phyloP scores from a whole-genome alignment of 37 sponge, comb jelly and placozoan species.

The Diacarnus erythraeanus region DNA sequence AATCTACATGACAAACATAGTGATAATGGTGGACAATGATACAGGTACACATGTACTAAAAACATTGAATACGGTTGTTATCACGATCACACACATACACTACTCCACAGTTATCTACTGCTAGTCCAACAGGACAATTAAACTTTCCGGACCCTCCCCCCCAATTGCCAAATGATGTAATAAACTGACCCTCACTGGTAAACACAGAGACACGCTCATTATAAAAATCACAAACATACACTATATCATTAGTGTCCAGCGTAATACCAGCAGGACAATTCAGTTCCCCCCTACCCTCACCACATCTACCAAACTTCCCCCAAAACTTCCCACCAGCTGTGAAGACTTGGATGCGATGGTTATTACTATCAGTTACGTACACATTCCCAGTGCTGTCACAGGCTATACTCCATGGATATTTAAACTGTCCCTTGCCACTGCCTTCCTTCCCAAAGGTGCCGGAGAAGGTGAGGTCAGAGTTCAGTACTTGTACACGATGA shows the following conservation, averaged over 20 bases:
- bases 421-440: slow-evolving; percentile 45
- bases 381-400: slow-evolving; percentile 43
- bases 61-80: too few relatives aligned
- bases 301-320: slow-evolving; percentile 7
- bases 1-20: too few relatives aligned
- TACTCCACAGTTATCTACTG: too few relatives aligned
- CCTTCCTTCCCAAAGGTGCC: slow-evolving; percentile 51
- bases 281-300: slow-evolving; percentile 10
- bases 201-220: slow-evolving; percentile 23
- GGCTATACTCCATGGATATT: slow-evolving; percentile 34
- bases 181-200: slow-evolving; percentile 41
- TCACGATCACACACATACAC: slow-evolving; percentile 46
- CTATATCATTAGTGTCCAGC: slow-evolving; percentile 14
- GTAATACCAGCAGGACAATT: not conserved
- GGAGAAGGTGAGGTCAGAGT: slow-evolving; percentile 39
- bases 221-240: slow-evolving; percentile 27
- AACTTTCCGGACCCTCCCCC: too few relatives aligned
- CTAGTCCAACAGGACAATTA: too few relatives aligned
- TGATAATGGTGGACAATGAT: too few relatives aligned
- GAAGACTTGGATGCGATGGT: slow-evolving; percentile 55
- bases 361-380: slow-evolving; percentile 54
- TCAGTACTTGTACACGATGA: slow-evolving; percentile 58
- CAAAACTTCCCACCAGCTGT: too few relatives aligned
- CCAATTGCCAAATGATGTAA: slow-evolving; percentile 27
- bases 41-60: too few relatives aligned